Evolutionary conservation across 2,888 invertebrate species (phyloP).

Genomic region (Parnassius glacialis): DNA sequence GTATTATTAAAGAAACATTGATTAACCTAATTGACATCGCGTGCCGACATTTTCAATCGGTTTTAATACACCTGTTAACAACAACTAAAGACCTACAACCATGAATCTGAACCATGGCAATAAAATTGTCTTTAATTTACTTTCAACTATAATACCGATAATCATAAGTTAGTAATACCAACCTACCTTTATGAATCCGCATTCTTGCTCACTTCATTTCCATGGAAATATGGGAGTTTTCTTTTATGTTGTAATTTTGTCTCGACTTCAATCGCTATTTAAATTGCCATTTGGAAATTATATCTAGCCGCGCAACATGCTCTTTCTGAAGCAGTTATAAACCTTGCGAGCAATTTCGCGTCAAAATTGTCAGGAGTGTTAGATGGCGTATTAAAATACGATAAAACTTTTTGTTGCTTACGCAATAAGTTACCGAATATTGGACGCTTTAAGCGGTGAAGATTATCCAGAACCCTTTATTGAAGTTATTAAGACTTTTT

Average conservation of each 20-base stretch:
- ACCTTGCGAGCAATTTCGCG: conserved; percentile 15
- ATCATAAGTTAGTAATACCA: too few species aligned
- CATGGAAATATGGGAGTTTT: not conserved
- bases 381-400: conserved; percentile 16
- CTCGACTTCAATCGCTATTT: not conserved
- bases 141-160: too few species aligned
- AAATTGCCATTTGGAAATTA: conserved; percentile 16
- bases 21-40: too few species aligned
- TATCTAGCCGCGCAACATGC: conserved; percentile 8
- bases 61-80: too few species aligned
- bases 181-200: too few species aligned
- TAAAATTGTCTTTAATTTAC: too few species aligned
- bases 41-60: too few species aligned
- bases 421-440: conserved; percentile 13
- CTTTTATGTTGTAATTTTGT: not conserved
- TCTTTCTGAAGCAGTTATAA: conserved; percentile 15
- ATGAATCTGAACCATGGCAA: too few species aligned
- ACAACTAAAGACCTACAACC: too few species aligned
- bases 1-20: too few species aligned
- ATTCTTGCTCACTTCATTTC: not conserved
- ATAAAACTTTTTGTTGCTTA: too few species aligned
- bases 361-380: conserved; percentile 19
- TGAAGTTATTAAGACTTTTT: not conserved
- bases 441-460: not conserved
- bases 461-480: conserved; percentile 3